Evolutionary conservation across 2,797 vertebrate species (phyloP), one percentile per base, ranked within the genome.

Genomic region (Geotrypetes seraphini): DNA sequence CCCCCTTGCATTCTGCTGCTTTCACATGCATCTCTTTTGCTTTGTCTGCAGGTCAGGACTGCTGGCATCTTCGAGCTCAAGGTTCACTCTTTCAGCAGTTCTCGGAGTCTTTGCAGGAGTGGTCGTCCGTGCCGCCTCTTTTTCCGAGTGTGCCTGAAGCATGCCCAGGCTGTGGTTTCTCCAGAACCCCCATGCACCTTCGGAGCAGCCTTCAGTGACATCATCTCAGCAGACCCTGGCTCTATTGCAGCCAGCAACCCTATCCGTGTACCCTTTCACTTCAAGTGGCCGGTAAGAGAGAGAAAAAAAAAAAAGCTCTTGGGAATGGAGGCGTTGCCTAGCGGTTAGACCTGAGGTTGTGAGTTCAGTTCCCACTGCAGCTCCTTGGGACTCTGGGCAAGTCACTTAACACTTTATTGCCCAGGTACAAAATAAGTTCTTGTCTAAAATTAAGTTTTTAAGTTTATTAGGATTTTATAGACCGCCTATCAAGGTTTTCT

Each of bases 241-340:
- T 69, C 76, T 17, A 53, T 88, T 12, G 53, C 77, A 14, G 54
- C 13, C 7, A 79, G 78, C 11, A 65, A 50, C 2, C 74, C 82
- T 7, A 49, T 91, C 43, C 65, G 60, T 2, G 71, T 92, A n/a
- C 82, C 75, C 1, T 82, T 95, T 22, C 50, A 37, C 6, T 90
- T 90, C 51, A 83, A 84, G 54, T 92, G 90, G 91, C 89, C 89
- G 73, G 91, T 91, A 47, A 77, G 88, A 25, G 23, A 21, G n/a
- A n/a, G n/a, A n/a, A n/a, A n/a, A n/a, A n/a, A n/a, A 6, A 6
- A 13, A 13, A 13, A 11, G 8, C 36, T 12, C 9, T n/a, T 25
- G 10, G 19, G 6, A 15, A 10, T n/a, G n/a, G n/a, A n/a, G n/a
- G n/a, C n/a, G n/a, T n/a, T n/a, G n/a, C n/a, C n/a, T n/a, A n/a